A percentile compares a stretch with the other conserved stretches of the same genome.
Conservation (phyloP, 2,888 invertebrate species). For the Harpalus rubripes region DNA sequence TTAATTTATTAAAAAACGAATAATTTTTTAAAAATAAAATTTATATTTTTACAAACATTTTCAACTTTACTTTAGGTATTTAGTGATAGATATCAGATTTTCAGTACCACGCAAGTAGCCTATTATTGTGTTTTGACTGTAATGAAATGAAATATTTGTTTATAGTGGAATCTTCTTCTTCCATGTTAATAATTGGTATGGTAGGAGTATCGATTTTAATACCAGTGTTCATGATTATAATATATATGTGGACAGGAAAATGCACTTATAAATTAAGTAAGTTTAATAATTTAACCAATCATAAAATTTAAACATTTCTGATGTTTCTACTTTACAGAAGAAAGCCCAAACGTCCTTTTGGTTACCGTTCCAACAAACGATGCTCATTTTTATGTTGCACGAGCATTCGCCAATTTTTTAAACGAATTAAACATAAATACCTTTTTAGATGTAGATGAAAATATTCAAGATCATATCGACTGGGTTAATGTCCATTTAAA, state of each 20-base stretch:
- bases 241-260: conserved; percentile 37
- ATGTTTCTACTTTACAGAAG: background rate
- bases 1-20: no score
- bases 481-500: conserved; percentile 14
- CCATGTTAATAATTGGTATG: conserved; percentile 42
- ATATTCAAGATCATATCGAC: background rate
- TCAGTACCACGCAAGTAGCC: no score
- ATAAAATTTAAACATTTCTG: no score
- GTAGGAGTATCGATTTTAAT: conserved; percentile 49
- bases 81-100: no score
- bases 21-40: no score
- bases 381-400: conserved; percentile 29
- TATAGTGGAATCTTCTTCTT: no score
- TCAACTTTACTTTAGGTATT: no score
- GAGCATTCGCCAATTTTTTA: conserved; percentile 21
- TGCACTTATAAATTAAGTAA: conserved; percentile 8
- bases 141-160: no score
- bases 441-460: conserved; percentile 30
- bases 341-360: conserved; percentile 28
- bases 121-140: no score
- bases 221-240: conserved; percentile 33
- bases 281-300: background rate
- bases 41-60: no score
- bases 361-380: conserved; percentile 43
- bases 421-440: conserved; percentile 26